Evolutionary conservation across 2,888 invertebrate genomes (phyloP).

Genomic region (Drosophila kuntzei): DNA sequence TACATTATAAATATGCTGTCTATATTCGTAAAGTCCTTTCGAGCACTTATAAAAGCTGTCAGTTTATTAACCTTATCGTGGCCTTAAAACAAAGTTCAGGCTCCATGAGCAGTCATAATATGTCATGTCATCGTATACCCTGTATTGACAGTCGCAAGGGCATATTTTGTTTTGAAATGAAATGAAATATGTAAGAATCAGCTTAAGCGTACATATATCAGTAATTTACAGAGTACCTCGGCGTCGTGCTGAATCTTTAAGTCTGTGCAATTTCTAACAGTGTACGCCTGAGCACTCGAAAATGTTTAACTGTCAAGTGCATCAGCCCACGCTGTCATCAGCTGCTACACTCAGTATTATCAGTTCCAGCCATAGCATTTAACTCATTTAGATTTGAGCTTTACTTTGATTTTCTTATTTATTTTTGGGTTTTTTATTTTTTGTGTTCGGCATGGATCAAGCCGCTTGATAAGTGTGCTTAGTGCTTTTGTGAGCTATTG

Average conservation of each 20-base stretch:
- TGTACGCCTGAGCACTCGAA: conserved; percentile 44
- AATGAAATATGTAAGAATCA: no score
- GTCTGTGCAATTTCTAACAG: conserved; percentile 29
- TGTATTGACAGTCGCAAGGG: background rate
- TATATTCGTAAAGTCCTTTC: conserved; percentile 36
- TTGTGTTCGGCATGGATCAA: conserved; percentile 58
- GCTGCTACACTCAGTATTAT: conserved; percentile 52
- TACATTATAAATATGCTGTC: conserved; percentile 14
- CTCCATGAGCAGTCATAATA: background rate
- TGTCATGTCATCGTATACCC: background rate
- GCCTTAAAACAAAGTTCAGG: conserved; percentile 18
- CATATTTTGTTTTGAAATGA: no score
- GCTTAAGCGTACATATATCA: no score
- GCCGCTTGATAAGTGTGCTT: conserved; percentile 49
- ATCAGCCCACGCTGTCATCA: conserved; percentile 60
- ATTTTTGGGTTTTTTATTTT: conserved; percentile 18
- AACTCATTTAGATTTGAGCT: conserved; percentile 34
- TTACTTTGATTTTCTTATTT: conserved; percentile 27
- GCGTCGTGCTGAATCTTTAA: background rate
- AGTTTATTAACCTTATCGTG: conserved; percentile 30
- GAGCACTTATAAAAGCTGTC: conserved; percentile 29
- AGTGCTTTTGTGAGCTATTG: conserved; percentile 9
- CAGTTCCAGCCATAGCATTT: conserved; percentile 46
- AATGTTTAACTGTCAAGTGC: conserved; percentile 61
- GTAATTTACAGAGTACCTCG: background rate